Evolutionary conservation across 30 jellyfish, hydroid and myxozoan genomes (phyloP).

Genomic region (Aurelia aurita): DNA sequence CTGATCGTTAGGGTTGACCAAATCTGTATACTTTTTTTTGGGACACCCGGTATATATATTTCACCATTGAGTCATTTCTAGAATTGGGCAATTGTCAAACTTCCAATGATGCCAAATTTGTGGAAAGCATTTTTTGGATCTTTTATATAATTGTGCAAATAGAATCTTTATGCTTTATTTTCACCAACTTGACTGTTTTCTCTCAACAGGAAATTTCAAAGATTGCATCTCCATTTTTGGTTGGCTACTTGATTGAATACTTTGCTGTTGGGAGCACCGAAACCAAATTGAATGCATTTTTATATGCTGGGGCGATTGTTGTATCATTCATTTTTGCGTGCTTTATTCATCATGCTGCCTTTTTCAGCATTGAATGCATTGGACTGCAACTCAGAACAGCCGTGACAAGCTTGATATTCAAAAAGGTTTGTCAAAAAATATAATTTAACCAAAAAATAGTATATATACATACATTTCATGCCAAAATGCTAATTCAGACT

Average conservation of each 20-base stretch:
- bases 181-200: neutral
- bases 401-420: constrained; percentile 46
- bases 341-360: constrained; percentile 40
- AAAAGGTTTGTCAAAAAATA: constrained; percentile 42
- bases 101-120: too few relatives aligned
- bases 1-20: too few relatives aligned
- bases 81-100: too few relatives aligned
- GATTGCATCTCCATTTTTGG: constrained; percentile 20
- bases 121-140: too few relatives aligned
- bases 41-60: too few relatives aligned
- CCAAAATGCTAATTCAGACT: neutral
- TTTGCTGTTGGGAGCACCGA: constrained; percentile 14
- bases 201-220: constrained; percentile 38
- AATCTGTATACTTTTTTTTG: too few relatives aligned
- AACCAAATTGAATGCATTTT: constrained; percentile 2
- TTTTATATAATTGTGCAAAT: too few relatives aligned
- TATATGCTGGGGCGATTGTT: constrained; percentile 38
- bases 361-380: constrained; percentile 17
- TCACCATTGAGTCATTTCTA: too few relatives aligned
- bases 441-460: neutral
- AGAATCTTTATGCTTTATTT: too few relatives aligned
- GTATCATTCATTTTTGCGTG: neutral
- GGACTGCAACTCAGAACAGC: constrained; percentile 68
- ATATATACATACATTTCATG: too few relatives aligned
- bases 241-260: constrained; percentile 45